phyloP scores from a whole-genome alignment of 2,113 vertebrate species.

The Pelusios castaneus region DNA sequence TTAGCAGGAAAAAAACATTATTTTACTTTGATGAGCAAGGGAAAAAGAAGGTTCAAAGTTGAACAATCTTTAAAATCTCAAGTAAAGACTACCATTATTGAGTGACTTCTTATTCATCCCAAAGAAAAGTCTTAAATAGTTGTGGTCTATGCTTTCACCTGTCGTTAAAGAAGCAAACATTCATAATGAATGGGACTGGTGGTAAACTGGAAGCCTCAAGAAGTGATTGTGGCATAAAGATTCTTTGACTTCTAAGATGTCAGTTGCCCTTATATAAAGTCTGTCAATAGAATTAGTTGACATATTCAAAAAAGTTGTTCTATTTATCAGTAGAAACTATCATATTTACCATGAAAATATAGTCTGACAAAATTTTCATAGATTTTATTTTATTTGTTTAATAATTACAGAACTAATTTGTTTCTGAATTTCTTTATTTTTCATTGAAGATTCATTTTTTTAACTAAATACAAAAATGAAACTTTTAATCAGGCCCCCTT shows the following conservation, averaged over 20 bases:
- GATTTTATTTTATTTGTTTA: background rate
- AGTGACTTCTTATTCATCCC: background rate
- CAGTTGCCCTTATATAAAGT: fast-evolving
- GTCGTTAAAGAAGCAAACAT: background rate
- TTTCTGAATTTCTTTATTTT: no score
- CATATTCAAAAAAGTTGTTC: background rate
- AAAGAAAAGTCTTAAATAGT: background rate
- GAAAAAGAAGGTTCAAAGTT: background rate
- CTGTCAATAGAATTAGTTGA: background rate
- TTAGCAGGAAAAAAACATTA: background rate
- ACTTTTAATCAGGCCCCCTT: no score
- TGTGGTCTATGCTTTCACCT: background rate
- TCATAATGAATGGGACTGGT: background rate
- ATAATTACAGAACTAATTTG: no score
- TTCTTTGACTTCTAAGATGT: background rate
- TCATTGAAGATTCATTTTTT: no score
- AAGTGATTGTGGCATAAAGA: background rate
- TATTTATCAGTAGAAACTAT: background rate
- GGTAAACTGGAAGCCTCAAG: background rate
- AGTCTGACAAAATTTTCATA: no score
- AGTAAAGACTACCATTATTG: background rate
- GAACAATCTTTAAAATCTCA: background rate
- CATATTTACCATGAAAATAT: no score
- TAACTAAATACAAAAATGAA: no score
- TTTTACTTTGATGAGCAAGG: background rate